Base-by-base conservation (phyloP, 2,888 invertebrate species). In the Silvanus unidentatus region DNA sequence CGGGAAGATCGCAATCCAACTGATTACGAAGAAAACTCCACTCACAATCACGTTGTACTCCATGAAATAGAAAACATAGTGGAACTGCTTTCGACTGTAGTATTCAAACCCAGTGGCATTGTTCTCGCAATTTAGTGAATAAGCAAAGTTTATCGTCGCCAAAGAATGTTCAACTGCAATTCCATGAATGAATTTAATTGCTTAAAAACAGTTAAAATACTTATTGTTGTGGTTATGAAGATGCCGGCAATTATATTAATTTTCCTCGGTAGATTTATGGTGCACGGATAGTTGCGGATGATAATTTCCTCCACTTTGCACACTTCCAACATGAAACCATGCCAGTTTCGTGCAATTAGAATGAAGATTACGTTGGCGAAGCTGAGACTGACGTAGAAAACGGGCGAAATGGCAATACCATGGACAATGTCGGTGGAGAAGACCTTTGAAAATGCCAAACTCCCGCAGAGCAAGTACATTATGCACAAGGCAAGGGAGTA, bases 1-100 rank as follows among this genome's bases (percentile, higher is more conserved):
- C 1, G 78, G 69, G 39, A 81, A 78, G 35, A 46, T 49, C 1
- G 44, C 40, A 11, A 48, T 43, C 53, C 54, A 55, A 27, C 47
- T 46, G 10, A 49, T 14, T 4, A 52, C 32, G 56, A 39, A 37
- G 2, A 36, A 15, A 11, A 46, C 22, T 3, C 37, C 47, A 15
- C 11, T 10, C 5, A 40, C 37, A 16, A n/a, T n/a, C n/a, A 27
- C 10, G 37, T 42, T 29, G 12, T 45, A 45, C 1, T 48, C 48
- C 14, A 56, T 41, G 29, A 50, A 53, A 16, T 34, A 35, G 43
- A 51, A 56, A 16, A 56, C 41, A 35, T 47, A 54, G 29, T 54
- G 52, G 30, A 48, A 54, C 27, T 53, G 51, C 40, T 53, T 54
- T 14, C 42, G 43, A 13, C 45, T 45, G 35, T 48, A 47, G 39